Conservation (phyloP, 2,113 vertebrate species). For the Microcebus tavaratra region DNA sequence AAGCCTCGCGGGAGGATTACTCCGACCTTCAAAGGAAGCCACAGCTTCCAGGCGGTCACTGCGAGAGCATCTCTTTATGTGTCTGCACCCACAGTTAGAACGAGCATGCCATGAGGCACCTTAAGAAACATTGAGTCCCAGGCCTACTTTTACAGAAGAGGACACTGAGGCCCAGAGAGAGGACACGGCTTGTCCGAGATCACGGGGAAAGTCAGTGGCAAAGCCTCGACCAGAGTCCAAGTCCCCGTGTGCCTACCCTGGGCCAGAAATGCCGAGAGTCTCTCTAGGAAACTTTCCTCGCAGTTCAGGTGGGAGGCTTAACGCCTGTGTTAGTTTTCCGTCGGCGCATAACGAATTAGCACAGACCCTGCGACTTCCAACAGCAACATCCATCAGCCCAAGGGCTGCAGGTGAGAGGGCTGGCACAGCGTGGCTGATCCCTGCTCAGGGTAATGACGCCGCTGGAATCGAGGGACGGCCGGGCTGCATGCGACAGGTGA, state of each 20-base stretch:
- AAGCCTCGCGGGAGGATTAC: accelerated
- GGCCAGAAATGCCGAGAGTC: background rate
- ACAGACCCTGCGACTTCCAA: background rate
- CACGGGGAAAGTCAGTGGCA: background rate
- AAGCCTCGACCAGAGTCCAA: background rate
- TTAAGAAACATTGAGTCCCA: background rate
- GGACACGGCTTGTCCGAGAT: background rate
- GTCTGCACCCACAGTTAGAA: background rate
- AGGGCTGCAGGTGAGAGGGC: background rate
- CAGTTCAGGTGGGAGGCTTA: background rate
- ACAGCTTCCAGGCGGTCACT: background rate
- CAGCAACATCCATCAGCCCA: background rate
- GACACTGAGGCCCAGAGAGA: background rate
- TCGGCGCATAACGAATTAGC: background rate
- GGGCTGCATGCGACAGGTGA: background rate
- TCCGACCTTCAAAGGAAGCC: background rate
- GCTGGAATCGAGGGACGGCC: background rate
- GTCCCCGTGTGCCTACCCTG: too few relatives aligned
- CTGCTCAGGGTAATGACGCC: background rate
- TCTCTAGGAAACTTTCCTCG: background rate
- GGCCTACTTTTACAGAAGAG: background rate
- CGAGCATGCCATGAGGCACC: accelerated
- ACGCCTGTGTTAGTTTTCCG: background rate
- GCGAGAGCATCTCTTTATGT: accelerated
- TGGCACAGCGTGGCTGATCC: background rate